Percentiles rank a stretch among this genome's conserved stretches.
These are phyloP conservation scores for Pogonomyrmex barbatus DNA, from an alignment of 1,140 invertebrate genomes.

Conservation along the genomic window DNA sequence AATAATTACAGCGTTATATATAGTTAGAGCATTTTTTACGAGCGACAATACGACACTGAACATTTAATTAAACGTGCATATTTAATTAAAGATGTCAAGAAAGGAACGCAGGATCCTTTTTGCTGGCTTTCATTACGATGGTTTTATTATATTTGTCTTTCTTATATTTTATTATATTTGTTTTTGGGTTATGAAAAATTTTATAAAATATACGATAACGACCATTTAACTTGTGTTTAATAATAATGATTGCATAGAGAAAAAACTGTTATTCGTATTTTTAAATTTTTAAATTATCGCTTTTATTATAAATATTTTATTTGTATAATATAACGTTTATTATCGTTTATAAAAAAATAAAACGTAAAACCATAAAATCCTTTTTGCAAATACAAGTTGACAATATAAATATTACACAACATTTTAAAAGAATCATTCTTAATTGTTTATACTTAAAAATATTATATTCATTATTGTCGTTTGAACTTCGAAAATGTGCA, in stretches of 20 bases:
- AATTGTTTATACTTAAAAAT: not conserved
- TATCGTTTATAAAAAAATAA: not conserved
- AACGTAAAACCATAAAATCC: not conserved
- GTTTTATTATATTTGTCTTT: not conserved
- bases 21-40: not conserved
- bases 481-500: not conserved
- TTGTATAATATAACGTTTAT: not conserved
- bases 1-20: not conserved
- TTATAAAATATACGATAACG: conserved; percentile 2
- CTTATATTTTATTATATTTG: not conserved
- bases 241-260: not conserved
- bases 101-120: not conserved
- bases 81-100: not conserved
- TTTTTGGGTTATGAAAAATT: not conserved
- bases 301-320: not conserved
- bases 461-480: not conserved
- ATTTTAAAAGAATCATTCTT: conserved; percentile 6
- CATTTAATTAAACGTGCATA: not conserved
- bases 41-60: not conserved
- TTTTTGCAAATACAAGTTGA: not conserved
- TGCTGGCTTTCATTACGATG: not conserved
- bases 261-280: not conserved
- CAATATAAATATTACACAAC: not conserved
- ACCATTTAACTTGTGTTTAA: not conserved
- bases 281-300: not conserved